Base-by-base conservation (phyloP, 2,113 vertebrate genomes). In the Girardinichthys multiradiatus region DNA sequence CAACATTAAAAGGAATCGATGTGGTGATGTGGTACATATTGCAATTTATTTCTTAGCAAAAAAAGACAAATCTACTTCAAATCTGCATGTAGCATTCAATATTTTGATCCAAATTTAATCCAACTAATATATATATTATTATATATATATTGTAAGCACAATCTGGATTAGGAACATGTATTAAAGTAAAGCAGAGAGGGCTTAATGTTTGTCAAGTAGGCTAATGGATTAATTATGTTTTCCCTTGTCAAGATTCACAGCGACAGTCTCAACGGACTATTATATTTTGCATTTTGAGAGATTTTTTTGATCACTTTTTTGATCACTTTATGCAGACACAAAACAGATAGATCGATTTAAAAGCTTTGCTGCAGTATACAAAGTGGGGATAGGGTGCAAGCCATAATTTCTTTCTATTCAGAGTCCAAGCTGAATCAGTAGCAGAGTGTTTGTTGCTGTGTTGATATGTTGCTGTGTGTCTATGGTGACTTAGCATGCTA, bases 131-230 rank as follows among this genome's bases (percentile, higher is more conserved):
- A 30, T 45, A 75, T 64, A n/a, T n/a, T n/a, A n/a, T n/a, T n/a
- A n/a, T n/a, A n/a, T n/a, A n/a, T n/a, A n/a, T n/a, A n/a, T n/a
- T n/a, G 28, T 14, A 6, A 15, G 58, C 10, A 45, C 24, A 78
- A 29, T 69, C 48, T 71, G 71, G 4, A 64, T 63, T 39, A 14
- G 69, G 60, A 31, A 74, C 15, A 26, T 35, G 42, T 39, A 64
- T 57, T 70, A 66, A 80, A 67, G 42, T 68, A 33, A 54, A 82
- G 39, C 64, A 70, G 48, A 72, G 57, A 65, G 21, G 30, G 30
- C 26, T 76, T 85, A 33, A 66, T 81, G 67, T 78, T 79, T 75
- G 81, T 73, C 42, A 77, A 77, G 64, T 68, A 67, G 42, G 64
- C 4, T 57, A 75, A 84, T 62, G 58, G 29, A 72, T 65, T 58